Evolutionary conservation across 2,113 vertebrate species (phyloP), one percentile per base, ranked within the genome.

Genomic region (Cyphomyrus discorhynchus): DNA sequence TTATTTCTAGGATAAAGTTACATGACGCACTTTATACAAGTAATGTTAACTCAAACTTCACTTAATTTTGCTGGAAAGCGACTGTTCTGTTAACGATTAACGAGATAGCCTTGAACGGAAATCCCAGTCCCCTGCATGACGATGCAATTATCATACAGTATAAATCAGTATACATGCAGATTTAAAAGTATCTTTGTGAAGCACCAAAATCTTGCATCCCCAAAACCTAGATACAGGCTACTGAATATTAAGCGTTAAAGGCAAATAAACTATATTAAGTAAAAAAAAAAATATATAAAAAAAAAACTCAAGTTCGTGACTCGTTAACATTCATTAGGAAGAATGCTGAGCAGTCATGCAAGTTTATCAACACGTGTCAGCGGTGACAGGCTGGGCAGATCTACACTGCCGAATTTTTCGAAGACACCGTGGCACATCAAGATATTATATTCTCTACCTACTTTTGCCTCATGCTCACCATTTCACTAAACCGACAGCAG

Each of bases 341-440:
- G 42, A 19, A 82, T 24, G 39, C 77, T 42, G 77, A 21, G 19
- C 39, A 19, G 77, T 45, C 42, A 82, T 82, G 13, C 77, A 82
- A 82, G 77, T 45, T 82, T 82, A 82, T 82, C 39, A 85, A 31
- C 80, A 86, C 89, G 89, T 89, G 89, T 86, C 89, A 86, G 39
- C 21, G 2, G 31, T 35, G 45, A 86, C 53, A 66, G 52, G 46
- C 53, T 19, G 77, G 52, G 56, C 39, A 21, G 45, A 70, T 70
- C 9, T 70, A 27, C 62, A 70, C 3, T 31, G n/a, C 62, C 21
- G 58, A 88, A 24, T 53, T 52, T 58, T 42, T 6, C 89, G 13
- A 42, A 21, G 19, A 56, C 74, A 58, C 11, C 35, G 93, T 95
- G 95, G 94, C 94, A 95, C 94, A 93, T 95, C 92, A 94, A 93